These are phyloP conservation scores for Eutrigla gurnardus DNA, from an alignment of 2,797 vertebrate species.

Conservation along the genomic window DNA sequence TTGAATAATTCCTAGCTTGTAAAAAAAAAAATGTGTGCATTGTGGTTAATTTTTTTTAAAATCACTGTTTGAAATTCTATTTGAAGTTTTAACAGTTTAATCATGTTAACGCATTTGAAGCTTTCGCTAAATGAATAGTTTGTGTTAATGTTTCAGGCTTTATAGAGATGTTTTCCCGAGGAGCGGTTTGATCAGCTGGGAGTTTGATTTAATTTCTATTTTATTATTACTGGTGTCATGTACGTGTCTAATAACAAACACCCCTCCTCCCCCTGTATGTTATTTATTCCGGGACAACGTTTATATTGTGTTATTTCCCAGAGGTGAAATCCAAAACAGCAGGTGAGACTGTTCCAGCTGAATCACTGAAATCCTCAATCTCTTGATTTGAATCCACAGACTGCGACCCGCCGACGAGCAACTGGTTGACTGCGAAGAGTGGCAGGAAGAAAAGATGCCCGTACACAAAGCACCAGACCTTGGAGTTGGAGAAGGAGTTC, in stretches of 20 bases:
- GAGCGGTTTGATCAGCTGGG: conserved; percentile 36
- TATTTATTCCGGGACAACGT: conserved; percentile 42
- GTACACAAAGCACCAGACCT: conserved; percentile 99
- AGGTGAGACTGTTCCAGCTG: conserved; percentile 32
- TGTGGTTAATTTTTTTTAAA: too few species aligned
- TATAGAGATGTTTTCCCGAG: neutral
- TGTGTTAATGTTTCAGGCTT: neutral
- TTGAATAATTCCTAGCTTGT: neutral
- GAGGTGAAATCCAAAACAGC: conserved; percentile 57
- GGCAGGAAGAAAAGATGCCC: conserved; percentile 99
- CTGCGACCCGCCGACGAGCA: conserved; percentile 93
- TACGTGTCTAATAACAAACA: conserved; percentile 44
- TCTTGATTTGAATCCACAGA: conserved; percentile 80
- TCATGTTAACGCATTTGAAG: conserved; percentile 13
- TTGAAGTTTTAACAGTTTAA: neutral
- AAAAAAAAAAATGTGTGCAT: neutral
- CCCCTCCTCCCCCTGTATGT: conserved; percentile 19
- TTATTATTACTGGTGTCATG: conserved; percentile 42
- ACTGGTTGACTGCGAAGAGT: conserved; percentile 99
- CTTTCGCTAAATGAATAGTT: conserved; percentile 1
- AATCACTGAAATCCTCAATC: neutral
- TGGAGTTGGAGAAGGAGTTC: conserved; percentile 99
- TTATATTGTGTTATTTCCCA: conserved; percentile 66
- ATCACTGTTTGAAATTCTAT: neutral
- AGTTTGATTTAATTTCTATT: conserved; percentile 49